A percentile compares a stretch with the other conserved stretches of the same genome.
Evolutionary conservation across 2,888 invertebrate genomes (phyloP).

Genomic region (Caenorhabditis sinica): DNA sequence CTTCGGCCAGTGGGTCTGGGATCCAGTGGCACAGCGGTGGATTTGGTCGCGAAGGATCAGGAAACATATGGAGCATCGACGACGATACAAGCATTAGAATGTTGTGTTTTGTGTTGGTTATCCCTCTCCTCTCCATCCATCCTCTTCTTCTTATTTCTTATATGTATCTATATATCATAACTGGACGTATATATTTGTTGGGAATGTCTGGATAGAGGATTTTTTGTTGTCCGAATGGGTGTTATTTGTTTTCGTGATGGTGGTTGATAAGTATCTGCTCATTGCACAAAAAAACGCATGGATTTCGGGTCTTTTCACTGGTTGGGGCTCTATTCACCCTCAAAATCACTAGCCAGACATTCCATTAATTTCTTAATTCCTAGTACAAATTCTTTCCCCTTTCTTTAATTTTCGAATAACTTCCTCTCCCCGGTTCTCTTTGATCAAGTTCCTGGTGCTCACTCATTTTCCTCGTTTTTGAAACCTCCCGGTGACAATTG

Average conservation of each 20-base stretch:
- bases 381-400: slow-evolving; percentile 20
- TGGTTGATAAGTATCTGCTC: not conserved
- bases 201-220: slow-evolving; percentile 44
- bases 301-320: not conserved
- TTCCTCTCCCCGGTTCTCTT: slow-evolving; percentile 5
- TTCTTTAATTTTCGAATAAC: not conserved
- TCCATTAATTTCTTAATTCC: not conserved
- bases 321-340: not conserved
- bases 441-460: not conserved
- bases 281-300: slow-evolving; percentile 8
- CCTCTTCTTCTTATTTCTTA: slow-evolving; percentile 23
- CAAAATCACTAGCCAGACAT: slow-evolving; percentile 35
- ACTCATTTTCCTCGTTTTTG: not conserved
- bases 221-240: slow-evolving; percentile 25
- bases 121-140: not conserved
- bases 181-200: slow-evolving; percentile 19
- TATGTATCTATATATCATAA: slow-evolving; percentile 8
- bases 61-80: slow-evolving; percentile 32
- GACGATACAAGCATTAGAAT: slow-evolving; percentile 61
- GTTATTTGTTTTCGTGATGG: slow-evolving; percentile 12
- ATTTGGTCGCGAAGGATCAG: slow-evolving; percentile 67
- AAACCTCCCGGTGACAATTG: slow-evolving; percentile 24
- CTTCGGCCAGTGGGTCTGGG: slow-evolving; percentile 74
- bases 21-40: slow-evolving; percentile 72
- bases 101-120: slow-evolving; percentile 12